A percentile compares a stretch with the other conserved stretches of the same genome.
phyloP scores from a whole-genome alignment of 2,797 vertebrate genomes.

The Anomalospiza imberbis region DNA sequence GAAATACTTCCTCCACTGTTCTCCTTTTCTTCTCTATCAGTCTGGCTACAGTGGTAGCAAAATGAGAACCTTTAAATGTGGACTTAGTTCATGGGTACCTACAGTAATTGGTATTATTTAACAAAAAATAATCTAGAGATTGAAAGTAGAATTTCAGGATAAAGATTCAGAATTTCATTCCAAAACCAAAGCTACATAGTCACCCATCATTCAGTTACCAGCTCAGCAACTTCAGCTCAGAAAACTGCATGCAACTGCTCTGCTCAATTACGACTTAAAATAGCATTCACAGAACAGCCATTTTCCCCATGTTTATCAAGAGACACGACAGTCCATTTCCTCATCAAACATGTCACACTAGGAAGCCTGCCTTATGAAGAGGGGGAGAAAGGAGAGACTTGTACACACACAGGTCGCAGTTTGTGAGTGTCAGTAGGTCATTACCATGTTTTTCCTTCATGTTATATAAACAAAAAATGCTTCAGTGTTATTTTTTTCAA shows the following conservation, averaged over 20 bases:
- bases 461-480: slow-evolving; percentile 30
- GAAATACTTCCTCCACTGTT: not conserved
- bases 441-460: not conserved
- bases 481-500: not conserved
- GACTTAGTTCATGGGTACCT: not conserved
- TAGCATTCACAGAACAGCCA: slow-evolving; percentile 17
- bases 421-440: slow-evolving; percentile 30
- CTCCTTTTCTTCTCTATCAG: not conserved
- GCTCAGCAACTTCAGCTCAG: not conserved
- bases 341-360: slow-evolving; percentile 43
- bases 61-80: not conserved
- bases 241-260: slow-evolving; percentile 1
- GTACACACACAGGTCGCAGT: slow-evolving; percentile 15
- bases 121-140: not conserved
- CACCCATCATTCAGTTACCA: not conserved
- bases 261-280: slow-evolving; percentile 46
- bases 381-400: not conserved
- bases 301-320: slow-evolving; percentile 48
- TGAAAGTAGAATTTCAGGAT: not conserved
- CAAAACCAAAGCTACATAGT: not conserved
- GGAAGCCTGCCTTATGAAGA: slow-evolving; percentile 27
- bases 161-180: not conserved
- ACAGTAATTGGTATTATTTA: too few relatives aligned
- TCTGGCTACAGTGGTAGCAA: not conserved
- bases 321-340: slow-evolving; percentile 40